These are phyloP conservation scores for Ormia ochracea DNA, from an alignment of 2,888 invertebrate species.

Conservation along the genomic window DNA sequence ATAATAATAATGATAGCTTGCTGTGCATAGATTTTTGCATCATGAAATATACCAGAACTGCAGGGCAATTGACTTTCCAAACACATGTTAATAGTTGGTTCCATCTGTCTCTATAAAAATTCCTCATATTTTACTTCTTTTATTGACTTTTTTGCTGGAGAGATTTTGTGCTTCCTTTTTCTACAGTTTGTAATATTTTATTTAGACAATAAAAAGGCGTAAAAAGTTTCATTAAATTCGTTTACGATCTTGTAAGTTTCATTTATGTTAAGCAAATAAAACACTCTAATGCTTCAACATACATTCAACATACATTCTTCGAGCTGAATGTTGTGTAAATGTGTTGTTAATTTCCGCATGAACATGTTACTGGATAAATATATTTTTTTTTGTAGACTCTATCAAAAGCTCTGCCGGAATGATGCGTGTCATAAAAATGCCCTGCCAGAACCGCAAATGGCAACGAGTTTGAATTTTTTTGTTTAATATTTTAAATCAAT, in stretches of 20 bases:
- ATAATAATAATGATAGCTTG: too few species aligned
- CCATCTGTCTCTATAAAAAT: constrained; percentile 6
- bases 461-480: too few species aligned
- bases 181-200: not conserved
- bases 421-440: too few species aligned
- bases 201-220: constrained; percentile 36
- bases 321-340: not conserved
- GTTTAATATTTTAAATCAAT: too few species aligned
- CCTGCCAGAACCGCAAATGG: too few species aligned
- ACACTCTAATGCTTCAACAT: not conserved
- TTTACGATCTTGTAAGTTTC: constrained; percentile 24
- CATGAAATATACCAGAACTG: not conserved
- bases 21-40: not conserved
- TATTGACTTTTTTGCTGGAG: constrained; percentile 2
- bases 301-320: not conserved
- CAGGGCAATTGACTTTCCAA: not conserved
- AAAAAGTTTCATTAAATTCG: constrained; percentile 17
- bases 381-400: too few species aligned
- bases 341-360: not conserved
- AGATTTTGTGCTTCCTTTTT: constrained; percentile 4
- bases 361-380: too few species aligned
- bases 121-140: constrained; percentile 4
- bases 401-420: too few species aligned
- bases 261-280: constrained; percentile 6
- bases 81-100: constrained; percentile 32